Evolutionary conservation across 1,140 invertebrate species (phyloP).

Genomic region (Drosophila simulans): DNA sequence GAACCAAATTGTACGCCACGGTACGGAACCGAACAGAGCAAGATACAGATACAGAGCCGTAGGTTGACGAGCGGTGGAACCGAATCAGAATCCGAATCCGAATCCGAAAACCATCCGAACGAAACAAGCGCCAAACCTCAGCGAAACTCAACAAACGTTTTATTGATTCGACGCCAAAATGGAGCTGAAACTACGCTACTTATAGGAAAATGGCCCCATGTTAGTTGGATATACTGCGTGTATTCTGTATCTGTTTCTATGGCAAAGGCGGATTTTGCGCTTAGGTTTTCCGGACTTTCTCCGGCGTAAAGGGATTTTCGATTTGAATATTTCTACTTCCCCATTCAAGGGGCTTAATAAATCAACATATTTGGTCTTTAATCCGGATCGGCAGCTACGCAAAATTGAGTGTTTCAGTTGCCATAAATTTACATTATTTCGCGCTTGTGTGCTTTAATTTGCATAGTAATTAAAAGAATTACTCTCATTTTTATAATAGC

Average conservation of each 20-base stretch:
- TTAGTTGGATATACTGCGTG: slow-evolving; percentile 26
- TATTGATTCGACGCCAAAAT: slow-evolving; percentile 75
- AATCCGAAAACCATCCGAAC: slow-evolving; percentile 67
- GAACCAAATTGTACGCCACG: slow-evolving; percentile 28
- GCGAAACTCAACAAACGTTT: slow-evolving; percentile 72
- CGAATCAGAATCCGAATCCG: slow-evolving; percentile 40
- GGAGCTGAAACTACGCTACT: slow-evolving; percentile 66
- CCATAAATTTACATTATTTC: too few species aligned
- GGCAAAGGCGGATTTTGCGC: slow-evolving; percentile 19
- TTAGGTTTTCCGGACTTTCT: neutral
- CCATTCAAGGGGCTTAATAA: neutral
- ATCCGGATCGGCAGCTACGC: too few species aligned
- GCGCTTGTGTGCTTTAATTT: too few species aligned
- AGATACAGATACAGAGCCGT: slow-evolving; percentile 65
- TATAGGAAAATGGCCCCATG: slow-evolving; percentile 50
- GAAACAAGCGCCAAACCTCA: slow-evolving; percentile 64
- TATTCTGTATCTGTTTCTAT: slow-evolving; percentile 14
- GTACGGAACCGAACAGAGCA: slow-evolving; percentile 47
- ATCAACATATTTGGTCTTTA: neutral
- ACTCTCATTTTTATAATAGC: neutral
- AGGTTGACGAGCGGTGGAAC: slow-evolving; percentile 56
- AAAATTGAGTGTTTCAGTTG: too few species aligned
- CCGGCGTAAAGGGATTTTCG: too few species aligned
- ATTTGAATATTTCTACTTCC: neutral
- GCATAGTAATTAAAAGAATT: neutral